A percentile compares a stretch with the other conserved stretches of the same genome.
These are phyloP conservation scores for Dusona sp. DNA, from an alignment of 2,888 invertebrate species.

Conservation along the genomic window DNA sequence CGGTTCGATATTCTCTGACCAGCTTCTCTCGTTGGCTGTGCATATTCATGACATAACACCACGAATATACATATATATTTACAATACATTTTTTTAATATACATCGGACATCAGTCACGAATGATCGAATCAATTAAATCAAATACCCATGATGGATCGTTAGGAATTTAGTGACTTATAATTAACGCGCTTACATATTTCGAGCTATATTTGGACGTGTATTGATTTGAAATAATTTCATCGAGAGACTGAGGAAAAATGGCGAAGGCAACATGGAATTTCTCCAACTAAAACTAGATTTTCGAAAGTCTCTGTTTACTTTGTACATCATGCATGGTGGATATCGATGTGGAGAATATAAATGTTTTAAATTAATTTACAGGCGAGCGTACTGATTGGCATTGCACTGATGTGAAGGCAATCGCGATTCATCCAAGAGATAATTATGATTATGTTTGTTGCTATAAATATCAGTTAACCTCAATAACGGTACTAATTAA, in stretches of 20 bases:
- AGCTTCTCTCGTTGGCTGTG: conserved; percentile 1
- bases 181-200: neutral
- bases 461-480: no score
- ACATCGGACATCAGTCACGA: conserved; percentile 11
- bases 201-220: neutral
- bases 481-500: no score
- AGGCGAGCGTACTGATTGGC: neutral
- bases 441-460: no score
- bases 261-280: neutral
- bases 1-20: conserved; percentile 14
- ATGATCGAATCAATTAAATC: conserved; percentile 42
- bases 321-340: neutral
- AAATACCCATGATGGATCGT: neutral
- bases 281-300: neutral
- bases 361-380: neutral
- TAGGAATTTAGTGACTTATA: conserved; percentile 19
- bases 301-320: neutral
- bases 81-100: neutral
- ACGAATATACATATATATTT: neutral
- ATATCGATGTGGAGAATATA: neutral
- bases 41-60: conserved; percentile 39
- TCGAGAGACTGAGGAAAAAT: neutral
- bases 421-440: no score
- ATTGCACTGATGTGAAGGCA: no score
- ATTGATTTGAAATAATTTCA: neutral